These are phyloP conservation scores for Alces alces DNA, from an alignment of 2,113 vertebrate genomes.

Conservation along the genomic window DNA sequence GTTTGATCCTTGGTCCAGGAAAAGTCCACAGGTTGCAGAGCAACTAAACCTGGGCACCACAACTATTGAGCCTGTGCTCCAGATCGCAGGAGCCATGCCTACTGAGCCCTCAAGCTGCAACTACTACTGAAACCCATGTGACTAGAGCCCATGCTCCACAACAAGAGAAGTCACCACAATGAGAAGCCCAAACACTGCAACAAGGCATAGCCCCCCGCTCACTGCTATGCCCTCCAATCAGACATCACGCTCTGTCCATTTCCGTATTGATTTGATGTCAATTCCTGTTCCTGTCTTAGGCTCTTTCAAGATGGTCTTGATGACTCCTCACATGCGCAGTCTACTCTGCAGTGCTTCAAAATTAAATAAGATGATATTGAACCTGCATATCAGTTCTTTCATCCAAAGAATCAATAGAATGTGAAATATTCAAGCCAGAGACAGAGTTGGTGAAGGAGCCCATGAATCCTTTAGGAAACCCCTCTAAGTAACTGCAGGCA, in stretches of 20 bases:
- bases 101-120: rapidly evolving
- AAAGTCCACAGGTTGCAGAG: neutral
- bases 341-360: neutral
- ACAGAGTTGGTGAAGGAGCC: neutral
- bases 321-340: neutral
- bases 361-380: neutral
- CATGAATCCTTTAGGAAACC: neutral
- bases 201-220: neutral
- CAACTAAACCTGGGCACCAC: neutral
- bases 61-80: neutral
- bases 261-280: neutral
- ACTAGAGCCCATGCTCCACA: neutral
- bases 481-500: neutral
- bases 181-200: neutral
- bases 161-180: neutral
- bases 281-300: neutral
- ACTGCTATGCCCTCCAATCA: neutral
- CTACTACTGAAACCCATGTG: neutral
- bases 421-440: slow-evolving; percentile 4
- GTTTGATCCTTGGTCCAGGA: neutral
- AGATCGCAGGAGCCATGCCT: neutral
- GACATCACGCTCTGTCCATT: neutral
- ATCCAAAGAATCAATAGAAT: neutral
- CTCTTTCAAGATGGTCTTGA: neutral
- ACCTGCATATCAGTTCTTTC: neutral